Base-by-base conservation (phyloP, 92 coral and sea anemone species). In the Porites cylindrica region DNA sequence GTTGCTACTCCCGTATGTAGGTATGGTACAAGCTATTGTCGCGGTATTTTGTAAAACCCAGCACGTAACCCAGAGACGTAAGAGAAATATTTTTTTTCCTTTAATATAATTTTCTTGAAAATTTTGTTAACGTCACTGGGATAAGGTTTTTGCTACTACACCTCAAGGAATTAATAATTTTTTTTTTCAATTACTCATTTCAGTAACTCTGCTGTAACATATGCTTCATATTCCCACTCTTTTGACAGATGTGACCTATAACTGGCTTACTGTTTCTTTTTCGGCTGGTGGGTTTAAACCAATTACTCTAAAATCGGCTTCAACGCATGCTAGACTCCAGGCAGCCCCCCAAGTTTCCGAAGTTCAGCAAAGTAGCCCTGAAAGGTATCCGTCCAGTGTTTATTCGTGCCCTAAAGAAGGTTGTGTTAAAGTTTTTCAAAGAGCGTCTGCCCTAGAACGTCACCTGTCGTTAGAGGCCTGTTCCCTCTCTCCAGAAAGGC, bases 201-300 rank as follows among this genome's bases (percentile, higher is more conserved):
- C 32, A 29, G 32, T 29, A 29, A 29, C 32, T 29, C 32, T 29
- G 32, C 32, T 29, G 32, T 29, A 29, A 29, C 32, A 29, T 29
- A 29, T 29, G 32, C 32, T 29, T 29, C 32, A 53, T 53, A 8
- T 53, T 53, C 12, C 12, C 12, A 69, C 17, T 69, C 18, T 77
- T 58, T 7, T 77, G 50, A 51, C 77, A 81, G 24, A 23, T 23
- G 24, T 23, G 24, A 23, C 24, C 24, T 23, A 32, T 32, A 32
- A 0, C 43, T 32, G 43, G 43, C 43, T 32, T 32, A 32, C 43
- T 32, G 43, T 32, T 32, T 32, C 43, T 4, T 81, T 81, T 68
- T 81, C 66, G 6, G 51, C 56, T 17, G 85, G 77, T 81, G 85
- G 66, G 19, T 81, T 68, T n/a, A 80, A 80, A 63, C 24, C 76